A percentile compares a stretch with the other conserved stretches of the same genome.
Evolutionary conservation across 2,888 invertebrate species (phyloP).

Genomic region (Furcula furcula): DNA sequence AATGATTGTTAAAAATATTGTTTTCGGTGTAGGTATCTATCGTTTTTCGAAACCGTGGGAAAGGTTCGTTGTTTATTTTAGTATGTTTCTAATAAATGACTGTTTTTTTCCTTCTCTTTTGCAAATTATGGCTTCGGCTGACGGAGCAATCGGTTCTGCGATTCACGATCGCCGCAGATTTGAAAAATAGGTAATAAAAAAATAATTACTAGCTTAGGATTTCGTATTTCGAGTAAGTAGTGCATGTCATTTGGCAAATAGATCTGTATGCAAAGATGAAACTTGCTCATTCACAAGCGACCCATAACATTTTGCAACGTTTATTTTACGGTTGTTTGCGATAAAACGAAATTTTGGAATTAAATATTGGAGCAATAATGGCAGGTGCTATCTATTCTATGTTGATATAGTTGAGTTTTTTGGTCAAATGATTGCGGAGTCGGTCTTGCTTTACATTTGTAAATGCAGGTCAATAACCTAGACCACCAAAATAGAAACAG

Average conservation of each 20-base stretch:
- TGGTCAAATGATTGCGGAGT: constrained; percentile 21
- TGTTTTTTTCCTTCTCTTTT: constrained; percentile 52
- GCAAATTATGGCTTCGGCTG: constrained; percentile 53
- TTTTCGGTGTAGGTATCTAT: constrained; percentile 32
- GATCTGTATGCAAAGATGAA: constrained; percentile 48
- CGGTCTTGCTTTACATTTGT: constrained; percentile 19
- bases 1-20: constrained; percentile 31
- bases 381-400: constrained; percentile 21
- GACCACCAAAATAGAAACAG: constrained; percentile 7
- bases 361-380: constrained; percentile 32
- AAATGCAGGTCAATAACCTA: constrained; percentile 14
- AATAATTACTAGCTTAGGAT: constrained; percentile 50
- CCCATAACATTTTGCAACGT: constrained; percentile 41
- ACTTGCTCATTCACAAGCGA: constrained; percentile 36
- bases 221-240: constrained; percentile 58
- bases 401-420: constrained; percentile 25
- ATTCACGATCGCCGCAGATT: constrained; percentile 43
- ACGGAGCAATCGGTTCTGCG: constrained; percentile 59
- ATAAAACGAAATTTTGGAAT: constrained; percentile 34
- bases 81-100: constrained; percentile 42
- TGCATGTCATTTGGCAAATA: constrained; percentile 56
- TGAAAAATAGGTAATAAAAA: constrained; percentile 42
- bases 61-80: constrained; percentile 47
- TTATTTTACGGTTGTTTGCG: constrained; percentile 43
- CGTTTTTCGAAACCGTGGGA: constrained; percentile 57